phyloP scores from a whole-genome alignment of 2,113 vertebrate genomes.

The Onychostoma macrolepis region DNA sequence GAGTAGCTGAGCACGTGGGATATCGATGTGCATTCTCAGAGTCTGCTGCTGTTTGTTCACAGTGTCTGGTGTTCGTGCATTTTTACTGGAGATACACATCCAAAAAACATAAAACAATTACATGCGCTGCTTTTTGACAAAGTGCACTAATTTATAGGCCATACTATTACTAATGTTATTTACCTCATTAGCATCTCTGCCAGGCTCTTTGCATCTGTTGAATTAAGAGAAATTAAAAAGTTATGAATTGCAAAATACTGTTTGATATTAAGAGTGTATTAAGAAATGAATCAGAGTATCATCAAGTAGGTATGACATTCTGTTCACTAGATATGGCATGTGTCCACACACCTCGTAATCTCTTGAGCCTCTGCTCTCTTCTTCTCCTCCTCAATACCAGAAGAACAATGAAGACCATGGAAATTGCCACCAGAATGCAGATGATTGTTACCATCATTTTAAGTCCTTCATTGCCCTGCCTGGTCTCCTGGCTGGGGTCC shows the following conservation, averaged over 20 bases:
- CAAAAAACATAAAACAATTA: slow-evolving; percentile 8
- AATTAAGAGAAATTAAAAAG: slow-evolving; percentile 67
- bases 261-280: background rate
- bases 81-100: slow-evolving; percentile 82
- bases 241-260: background rate
- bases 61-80: slow-evolving; percentile 94
- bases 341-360: slow-evolving; percentile 85
- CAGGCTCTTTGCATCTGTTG: slow-evolving; percentile 97
- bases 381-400: slow-evolving; percentile 90
- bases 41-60: slow-evolving; percentile 98
- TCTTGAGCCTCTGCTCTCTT: slow-evolving; percentile 94
- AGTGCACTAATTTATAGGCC: background rate
- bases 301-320: background rate
- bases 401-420: slow-evolving; percentile 91
- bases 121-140: background rate
- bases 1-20: slow-evolving; percentile 96
- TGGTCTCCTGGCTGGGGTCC: slow-evolving; percentile 88
- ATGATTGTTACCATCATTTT: slow-evolving; percentile 99
- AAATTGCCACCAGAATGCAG: slow-evolving; percentile 88
- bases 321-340: background rate
- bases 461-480: slow-evolving; percentile 90
- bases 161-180: background rate
- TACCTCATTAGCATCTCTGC: slow-evolving; percentile 99
- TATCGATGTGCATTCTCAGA: slow-evolving; percentile 96
- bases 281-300: too few species aligned